Evolutionary conservation across 92 coral and sea anemone species (phyloP).

Genomic region (Meandrina meandrites): DNA sequence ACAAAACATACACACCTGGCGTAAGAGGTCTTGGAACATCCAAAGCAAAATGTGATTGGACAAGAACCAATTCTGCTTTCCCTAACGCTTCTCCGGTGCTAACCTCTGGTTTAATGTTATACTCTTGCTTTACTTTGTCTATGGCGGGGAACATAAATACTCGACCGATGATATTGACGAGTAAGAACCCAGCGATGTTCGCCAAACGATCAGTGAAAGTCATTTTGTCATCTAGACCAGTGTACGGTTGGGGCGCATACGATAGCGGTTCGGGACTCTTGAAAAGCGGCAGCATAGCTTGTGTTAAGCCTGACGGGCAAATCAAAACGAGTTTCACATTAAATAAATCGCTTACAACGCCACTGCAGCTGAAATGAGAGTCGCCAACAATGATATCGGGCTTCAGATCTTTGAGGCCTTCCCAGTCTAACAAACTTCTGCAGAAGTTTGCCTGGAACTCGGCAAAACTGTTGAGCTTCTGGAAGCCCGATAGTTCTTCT

Average conservation of each 20-base stretch:
- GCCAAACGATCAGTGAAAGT: constrained; percentile 22
- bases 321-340: constrained; percentile 41
- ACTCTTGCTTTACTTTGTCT: constrained; percentile 38
- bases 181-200: constrained; percentile 34
- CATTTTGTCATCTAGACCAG: constrained; percentile 32
- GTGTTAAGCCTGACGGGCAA: constrained; percentile 25
- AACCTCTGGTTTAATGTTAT: constrained; percentile 33
- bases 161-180: constrained; percentile 11
- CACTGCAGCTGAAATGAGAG: constrained; percentile 41
- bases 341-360: constrained; percentile 29
- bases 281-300: constrained; percentile 28
- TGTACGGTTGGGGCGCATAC: constrained; percentile 42
- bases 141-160: constrained; percentile 40
- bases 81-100: constrained; percentile 33
- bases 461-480: constrained; percentile 16
- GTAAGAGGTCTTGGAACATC: constrained; percentile 50
- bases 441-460: constrained; percentile 27
- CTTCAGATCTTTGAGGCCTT: constrained; percentile 16
- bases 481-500: constrained; percentile 8
- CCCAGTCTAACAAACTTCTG: constrained; percentile 9
- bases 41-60: constrained; percentile 44
- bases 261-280: constrained; percentile 4
- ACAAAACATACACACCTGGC: constrained; percentile 22
- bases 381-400: constrained; percentile 56
- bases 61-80: constrained; percentile 37